phyloP scores from a whole-genome alignment of 2,888 invertebrate species.

The Automeris io region DNA sequence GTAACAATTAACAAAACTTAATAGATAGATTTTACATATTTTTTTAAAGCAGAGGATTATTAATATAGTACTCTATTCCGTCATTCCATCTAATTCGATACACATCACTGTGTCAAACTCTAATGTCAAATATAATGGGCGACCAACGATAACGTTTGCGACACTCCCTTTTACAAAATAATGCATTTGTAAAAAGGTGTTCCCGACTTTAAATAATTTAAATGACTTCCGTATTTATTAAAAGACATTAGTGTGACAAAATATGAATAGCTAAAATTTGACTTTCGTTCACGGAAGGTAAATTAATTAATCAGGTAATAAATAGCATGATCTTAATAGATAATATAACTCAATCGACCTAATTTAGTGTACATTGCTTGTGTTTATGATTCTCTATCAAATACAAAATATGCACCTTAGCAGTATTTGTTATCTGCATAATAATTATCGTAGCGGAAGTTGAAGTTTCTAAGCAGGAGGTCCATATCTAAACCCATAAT shows the following conservation, averaged over 20 bases:
- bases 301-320: not conserved
- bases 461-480: constrained; percentile 2
- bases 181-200: constrained; percentile 16
- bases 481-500: constrained; percentile 2
- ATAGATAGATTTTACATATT: no score
- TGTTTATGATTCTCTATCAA: not conserved
- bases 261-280: not conserved
- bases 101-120: constrained; percentile 20
- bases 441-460: constrained; percentile 5
- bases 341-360: not conserved
- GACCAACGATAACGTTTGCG: constrained; percentile 27
- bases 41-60: no score
- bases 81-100: constrained; percentile 12
- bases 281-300: not conserved
- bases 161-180: constrained; percentile 41
- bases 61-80: no score
- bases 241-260: not conserved
- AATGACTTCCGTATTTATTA: not conserved
- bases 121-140: constrained; percentile 21
- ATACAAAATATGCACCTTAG: not conserved
- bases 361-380: not conserved
- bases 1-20: no score
- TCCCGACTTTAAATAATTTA: constrained; percentile 7
- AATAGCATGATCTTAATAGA: not conserved
- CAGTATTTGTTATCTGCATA: not conserved